phyloP scores from a whole-genome alignment of 2,888 invertebrate species.

The Rambutsinella grinnellia region DNA sequence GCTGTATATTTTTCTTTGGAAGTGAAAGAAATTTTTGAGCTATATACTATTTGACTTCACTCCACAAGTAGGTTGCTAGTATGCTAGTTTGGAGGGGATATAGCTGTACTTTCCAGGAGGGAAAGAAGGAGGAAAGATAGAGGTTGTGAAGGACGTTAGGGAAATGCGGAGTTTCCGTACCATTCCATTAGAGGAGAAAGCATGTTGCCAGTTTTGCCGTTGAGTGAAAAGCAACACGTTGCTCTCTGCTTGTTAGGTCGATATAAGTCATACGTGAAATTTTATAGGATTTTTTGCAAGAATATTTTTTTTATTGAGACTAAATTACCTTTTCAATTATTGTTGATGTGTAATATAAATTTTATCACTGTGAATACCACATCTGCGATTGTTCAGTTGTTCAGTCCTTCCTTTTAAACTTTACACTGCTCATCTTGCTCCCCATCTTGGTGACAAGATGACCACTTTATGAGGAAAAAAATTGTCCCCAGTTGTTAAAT shows the following conservation, averaged over 20 bases:
- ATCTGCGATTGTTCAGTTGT: background rate
- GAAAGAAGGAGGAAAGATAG: background rate
- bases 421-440: constrained; percentile 33
- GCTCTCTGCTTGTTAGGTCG: background rate
- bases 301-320: no score
- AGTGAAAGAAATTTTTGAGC: background rate
- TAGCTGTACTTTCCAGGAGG: background rate
- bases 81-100: no score
- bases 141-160: background rate
- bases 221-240: constrained; percentile 20
- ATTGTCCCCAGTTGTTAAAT: no score
- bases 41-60: background rate
- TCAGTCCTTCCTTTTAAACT: constrained; percentile 20
- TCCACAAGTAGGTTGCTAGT: no score
- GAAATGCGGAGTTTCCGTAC: background rate
- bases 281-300: background rate
- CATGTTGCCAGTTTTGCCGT: no score
- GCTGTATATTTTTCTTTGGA: background rate
- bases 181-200: background rate
- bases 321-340: no score
- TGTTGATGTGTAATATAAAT: no score
- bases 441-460: constrained; percentile 17
- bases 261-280: background rate
- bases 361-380: no score
- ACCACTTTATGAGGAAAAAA: background rate